Evolutionary conservation across 92 coral and sea anemone species (phyloP).

Genomic region (Siderastrea radians): DNA sequence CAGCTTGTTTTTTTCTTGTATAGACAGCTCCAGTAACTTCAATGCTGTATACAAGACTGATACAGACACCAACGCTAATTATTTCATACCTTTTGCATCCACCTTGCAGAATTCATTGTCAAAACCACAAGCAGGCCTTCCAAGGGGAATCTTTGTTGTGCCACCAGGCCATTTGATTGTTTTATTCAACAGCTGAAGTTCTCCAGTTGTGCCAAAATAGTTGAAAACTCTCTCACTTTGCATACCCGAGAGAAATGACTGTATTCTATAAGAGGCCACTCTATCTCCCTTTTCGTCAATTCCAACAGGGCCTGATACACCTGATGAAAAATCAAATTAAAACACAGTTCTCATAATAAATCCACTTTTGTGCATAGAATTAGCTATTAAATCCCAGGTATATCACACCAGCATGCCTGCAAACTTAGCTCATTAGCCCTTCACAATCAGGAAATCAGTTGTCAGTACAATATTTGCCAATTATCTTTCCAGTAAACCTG

Average conservation of each 20-base stretch:
- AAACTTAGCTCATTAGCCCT: no score
- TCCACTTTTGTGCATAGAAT: not conserved
- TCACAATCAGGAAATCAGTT: no score
- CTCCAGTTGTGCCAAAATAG: constrained; percentile 56
- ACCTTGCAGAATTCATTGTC: constrained; percentile 74
- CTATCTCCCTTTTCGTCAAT: constrained; percentile 78
- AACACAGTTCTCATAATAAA: not conserved
- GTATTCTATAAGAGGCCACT: constrained; percentile 57
- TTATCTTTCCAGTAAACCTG: no score
- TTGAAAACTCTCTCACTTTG: constrained; percentile 43
- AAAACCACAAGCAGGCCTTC: constrained; percentile 86
- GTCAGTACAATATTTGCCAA: no score
- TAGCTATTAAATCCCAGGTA: no score
- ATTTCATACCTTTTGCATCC: constrained; percentile 54
- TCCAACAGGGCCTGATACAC: constrained; percentile 72
- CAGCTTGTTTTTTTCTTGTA: no score
- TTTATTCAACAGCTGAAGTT: constrained; percentile 38
- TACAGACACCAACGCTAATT: no score
- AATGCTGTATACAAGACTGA: not conserved
- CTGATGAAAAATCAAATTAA: constrained; percentile 18
- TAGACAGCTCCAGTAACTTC: no score
- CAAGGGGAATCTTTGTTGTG: constrained; percentile 71
- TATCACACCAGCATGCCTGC: no score
- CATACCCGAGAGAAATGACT: constrained; percentile 13
- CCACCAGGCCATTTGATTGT: constrained; percentile 86